Conservation (phyloP, 2,888 invertebrate genomes). For the Oligia strigilis region DNA sequence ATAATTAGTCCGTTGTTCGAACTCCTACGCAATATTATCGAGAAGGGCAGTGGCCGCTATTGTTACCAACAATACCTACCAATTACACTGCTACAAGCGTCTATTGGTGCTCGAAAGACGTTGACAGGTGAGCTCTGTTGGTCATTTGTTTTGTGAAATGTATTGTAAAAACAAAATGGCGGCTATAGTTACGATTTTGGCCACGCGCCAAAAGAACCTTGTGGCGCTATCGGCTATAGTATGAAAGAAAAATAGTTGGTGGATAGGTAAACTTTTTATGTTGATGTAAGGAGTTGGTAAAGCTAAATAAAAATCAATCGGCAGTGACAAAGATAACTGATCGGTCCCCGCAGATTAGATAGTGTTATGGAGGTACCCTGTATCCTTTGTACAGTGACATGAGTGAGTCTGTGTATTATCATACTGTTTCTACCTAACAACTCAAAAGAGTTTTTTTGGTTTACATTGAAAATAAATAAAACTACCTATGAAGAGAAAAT, state of each 20-base stretch:
- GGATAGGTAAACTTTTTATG: slow-evolving; percentile 29
- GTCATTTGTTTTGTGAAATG: neutral
- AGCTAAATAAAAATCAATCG: slow-evolving; percentile 20
- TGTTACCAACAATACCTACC: neutral
- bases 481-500: neutral
- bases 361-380: neutral
- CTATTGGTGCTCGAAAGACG: neutral
- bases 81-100: neutral
- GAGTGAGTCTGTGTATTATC: neutral
- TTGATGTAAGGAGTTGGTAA: slow-evolving; percentile 14
- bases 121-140: neutral
- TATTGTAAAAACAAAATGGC: neutral
- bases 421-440: neutral
- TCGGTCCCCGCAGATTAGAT: slow-evolving; percentile 35
- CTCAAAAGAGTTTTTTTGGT: neutral
- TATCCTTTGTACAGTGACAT: neutral
- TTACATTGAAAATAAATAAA: neutral
- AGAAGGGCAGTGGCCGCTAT: neutral
- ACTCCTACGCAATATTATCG: neutral
- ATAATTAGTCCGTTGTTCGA: no score
- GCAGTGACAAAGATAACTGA: slow-evolving; percentile 9
- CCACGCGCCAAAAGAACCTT: neutral
- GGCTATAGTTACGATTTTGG: neutral
- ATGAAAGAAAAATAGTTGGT: slow-evolving; percentile 21
- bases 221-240: neutral